Evolutionary conservation across 2,888 invertebrate genomes (phyloP), one percentile per base, ranked within the genome.

Genomic region (Teinopalpus imperialis): DNA sequence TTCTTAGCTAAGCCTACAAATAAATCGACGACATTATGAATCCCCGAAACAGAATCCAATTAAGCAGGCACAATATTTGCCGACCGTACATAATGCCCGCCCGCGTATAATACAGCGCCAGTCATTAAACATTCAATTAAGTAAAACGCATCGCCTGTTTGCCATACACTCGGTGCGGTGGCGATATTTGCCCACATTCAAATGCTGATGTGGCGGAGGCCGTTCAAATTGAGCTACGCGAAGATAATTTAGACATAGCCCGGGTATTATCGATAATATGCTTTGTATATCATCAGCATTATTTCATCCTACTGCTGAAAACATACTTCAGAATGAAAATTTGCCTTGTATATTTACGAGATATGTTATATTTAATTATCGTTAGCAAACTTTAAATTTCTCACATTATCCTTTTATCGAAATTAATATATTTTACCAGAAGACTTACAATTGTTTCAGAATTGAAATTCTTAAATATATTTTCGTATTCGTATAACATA

Each of bases 81-180:
- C 32, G 36, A 57, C 49, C 49, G 47, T 49, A 49, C 53, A 54
- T 55, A 54, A 54, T 45, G 51, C 56, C 40, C 40, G 31, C 43
- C 13, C 39, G 49, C 41, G 44, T 43, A 51, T 52, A 21, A 48
- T 49, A 32, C 49, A 53, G 57, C 50, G 59, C 47, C 57, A 67
- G 66, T 75, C 79, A 79, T 79, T 80, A 79, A 68, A 76, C 72
- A 78, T 80, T 78, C 79, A 78, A 80, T 80, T 78, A 80, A 75
- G 77, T 77, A 72, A 79, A 80, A 75, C 78, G 76, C 77, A 76
- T 68, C 61, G 57, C 51, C 43, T 78, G 76, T 81, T 79, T 81
- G 71, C 69, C 27, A 51, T 71, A 74, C 81, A 78, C 79, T 81
- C 67, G 27, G 54, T 56, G 40, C 45, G 32, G 56, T 49, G 57